Evolutionary conservation across 2,113 vertebrate species (phyloP).

Genomic region (Silurus meridionalis): DNA sequence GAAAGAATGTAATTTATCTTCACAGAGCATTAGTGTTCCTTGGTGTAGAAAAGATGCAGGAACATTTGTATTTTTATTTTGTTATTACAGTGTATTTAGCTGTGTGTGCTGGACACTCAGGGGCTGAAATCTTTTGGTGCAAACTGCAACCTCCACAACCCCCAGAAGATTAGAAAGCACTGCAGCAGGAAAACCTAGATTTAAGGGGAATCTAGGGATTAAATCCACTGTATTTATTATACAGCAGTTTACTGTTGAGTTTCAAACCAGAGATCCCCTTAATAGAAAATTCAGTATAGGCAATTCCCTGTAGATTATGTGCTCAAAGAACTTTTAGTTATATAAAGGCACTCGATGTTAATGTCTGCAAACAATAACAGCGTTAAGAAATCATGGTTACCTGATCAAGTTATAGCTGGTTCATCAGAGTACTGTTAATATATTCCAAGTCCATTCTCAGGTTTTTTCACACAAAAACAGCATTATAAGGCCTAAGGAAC

Average conservation of each 20-base stretch:
- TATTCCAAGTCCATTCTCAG: not conserved
- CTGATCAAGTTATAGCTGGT: not conserved
- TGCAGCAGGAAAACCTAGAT: constrained; percentile 4
- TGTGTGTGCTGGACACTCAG: constrained; percentile 17
- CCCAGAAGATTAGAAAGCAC: constrained; percentile 21
- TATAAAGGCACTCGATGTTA: not conserved
- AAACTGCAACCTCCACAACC: constrained; percentile 28
- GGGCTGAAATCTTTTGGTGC: constrained; percentile 25
- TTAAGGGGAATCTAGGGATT: not conserved
- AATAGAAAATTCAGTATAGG: not conserved
- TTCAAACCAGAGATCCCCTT: not conserved
- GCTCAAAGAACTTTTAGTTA: not conserved
- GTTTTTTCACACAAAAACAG: not conserved
- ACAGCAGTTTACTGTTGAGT: constrained; percentile 8
- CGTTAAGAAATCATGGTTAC: not conserved
- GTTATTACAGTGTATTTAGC: not conserved
- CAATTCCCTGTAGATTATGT: not conserved
- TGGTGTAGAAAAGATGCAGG: not conserved
- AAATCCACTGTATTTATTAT: not conserved
- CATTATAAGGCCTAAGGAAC: not conserved
- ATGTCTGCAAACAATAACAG: constrained; percentile 12
- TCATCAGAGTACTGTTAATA: not conserved
- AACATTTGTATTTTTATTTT: not conserved
- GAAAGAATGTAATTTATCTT: not conserved
- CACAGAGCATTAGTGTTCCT: not conserved